Conservation (phyloP, 2,797 vertebrate genomes). For the Mormyrops attenuatus region DNA sequence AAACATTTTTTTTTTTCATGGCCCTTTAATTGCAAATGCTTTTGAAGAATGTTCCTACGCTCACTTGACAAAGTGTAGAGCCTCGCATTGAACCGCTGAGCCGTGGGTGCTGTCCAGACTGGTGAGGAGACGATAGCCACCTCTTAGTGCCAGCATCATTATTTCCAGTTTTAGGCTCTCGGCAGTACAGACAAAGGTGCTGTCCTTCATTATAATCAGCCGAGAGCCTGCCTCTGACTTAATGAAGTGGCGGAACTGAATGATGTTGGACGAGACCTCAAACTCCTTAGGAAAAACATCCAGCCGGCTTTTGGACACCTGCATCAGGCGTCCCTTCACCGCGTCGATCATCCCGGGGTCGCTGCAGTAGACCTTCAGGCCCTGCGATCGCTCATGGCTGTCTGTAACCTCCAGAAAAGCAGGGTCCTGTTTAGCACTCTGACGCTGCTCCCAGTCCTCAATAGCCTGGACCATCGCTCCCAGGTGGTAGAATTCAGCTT, state of each 20-base stretch:
- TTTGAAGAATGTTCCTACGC: constrained; percentile 11
- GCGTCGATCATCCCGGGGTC: constrained; percentile 85
- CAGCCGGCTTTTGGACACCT: constrained; percentile 95
- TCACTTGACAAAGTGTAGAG: constrained; percentile 98
- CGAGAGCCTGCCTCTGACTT: constrained; percentile 96
- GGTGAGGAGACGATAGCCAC: constrained; percentile 86
- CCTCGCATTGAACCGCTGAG: constrained; percentile 92
- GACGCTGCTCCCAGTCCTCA: constrained; percentile 79
- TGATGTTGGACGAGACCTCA: constrained; percentile 86
- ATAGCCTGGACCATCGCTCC: constrained; percentile 80
- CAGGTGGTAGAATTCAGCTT: constrained; percentile 90
- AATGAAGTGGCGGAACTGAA: constrained; percentile 98
- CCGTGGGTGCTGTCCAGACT: constrained; percentile 94
- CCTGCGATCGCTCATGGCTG: constrained; percentile 92
- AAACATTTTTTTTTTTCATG: not conserved
- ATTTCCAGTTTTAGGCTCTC: constrained; percentile 98
- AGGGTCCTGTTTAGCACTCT: constrained; percentile 75
- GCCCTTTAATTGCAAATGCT: constrained; percentile 1
- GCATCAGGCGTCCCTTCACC: constrained; percentile 88
- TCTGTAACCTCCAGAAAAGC: constrained; percentile 96
- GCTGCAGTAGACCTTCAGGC: constrained; percentile 94
- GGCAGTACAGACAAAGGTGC: constrained; percentile 95
- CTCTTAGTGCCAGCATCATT: constrained; percentile 89
- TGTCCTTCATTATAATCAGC: constrained; percentile 96
- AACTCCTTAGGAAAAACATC: constrained; percentile 97